Percentiles rank a stretch among this genome's conserved stretches.
phyloP scores from a whole-genome alignment of 2,888 invertebrate species.

The Polyommatus icarus region DNA sequence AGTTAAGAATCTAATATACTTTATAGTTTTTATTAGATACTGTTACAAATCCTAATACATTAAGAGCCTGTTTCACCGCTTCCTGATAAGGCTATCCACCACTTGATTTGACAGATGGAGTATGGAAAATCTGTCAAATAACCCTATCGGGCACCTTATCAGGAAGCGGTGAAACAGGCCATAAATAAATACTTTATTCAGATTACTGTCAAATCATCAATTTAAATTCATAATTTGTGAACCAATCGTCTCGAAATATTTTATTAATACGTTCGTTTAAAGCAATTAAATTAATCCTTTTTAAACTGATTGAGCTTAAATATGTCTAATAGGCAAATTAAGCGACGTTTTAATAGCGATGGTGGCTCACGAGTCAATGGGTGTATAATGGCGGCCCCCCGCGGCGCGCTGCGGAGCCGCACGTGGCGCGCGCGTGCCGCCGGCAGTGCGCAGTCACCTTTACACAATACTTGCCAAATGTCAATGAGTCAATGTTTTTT shows the following conservation, averaged over 20 bases:
- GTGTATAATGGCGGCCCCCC: slow-evolving; percentile 42
- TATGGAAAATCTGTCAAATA: too few species aligned
- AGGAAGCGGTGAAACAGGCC: too few species aligned
- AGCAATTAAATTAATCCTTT: slow-evolving; percentile 25
- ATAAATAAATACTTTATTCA: background rate
- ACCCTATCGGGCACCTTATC: too few species aligned
- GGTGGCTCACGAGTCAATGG: slow-evolving; percentile 39
- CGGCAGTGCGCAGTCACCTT: slow-evolving; percentile 51
- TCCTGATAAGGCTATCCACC: too few species aligned
- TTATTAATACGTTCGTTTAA: slow-evolving; percentile 1
- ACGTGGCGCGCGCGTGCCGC: slow-evolving; percentile 52
- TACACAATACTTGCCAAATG: slow-evolving; percentile 41
- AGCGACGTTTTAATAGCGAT: slow-evolving; percentile 28
- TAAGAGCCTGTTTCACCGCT: too few species aligned
- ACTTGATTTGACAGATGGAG: too few species aligned
- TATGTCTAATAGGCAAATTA: slow-evolving; percentile 19
- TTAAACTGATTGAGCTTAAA: slow-evolving; percentile 26
- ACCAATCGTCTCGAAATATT: background rate
- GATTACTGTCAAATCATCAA: background rate
- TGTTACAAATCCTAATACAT: too few species aligned
- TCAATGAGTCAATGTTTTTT: slow-evolving; percentile 30
- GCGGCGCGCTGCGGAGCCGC: slow-evolving; percentile 51
- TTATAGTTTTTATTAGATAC: too few species aligned
- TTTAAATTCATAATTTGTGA: background rate
- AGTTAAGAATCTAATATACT: too few species aligned